Evolutionary conservation across 2,113 vertebrate species (phyloP), one percentile per base, ranked within the genome.

Genomic region (Lamprotornis superbus): DNA sequence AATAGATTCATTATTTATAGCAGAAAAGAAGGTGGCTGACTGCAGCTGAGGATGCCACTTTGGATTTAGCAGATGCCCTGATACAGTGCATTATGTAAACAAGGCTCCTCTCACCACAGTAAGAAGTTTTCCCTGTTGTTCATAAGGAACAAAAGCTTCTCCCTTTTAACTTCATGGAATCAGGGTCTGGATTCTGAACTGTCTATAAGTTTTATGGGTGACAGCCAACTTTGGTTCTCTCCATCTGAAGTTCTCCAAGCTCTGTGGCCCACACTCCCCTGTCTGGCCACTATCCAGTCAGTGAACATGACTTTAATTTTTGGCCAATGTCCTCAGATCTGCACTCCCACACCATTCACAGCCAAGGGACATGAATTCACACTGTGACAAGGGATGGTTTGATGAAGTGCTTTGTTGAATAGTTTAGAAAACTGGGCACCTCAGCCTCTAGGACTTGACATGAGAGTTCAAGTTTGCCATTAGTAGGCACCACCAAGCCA

Each of bases 1-100:
- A 47, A 56, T 63, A 17, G 79, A 94, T 94, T 89, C 28, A 91
- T 97, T 96, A 98, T 98, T 97, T 97, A 97, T 94, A 92, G 86
- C 67, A 80, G 92, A 76, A 89, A 96, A 90, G 50, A 79, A 56
- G 79, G 96, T 73, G 88, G 83, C 42, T 94, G 67, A 4, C 53
- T 42, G 71, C 57, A 93, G 84, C 86, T 77, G 75, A 83, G 91
- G 75, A 93, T 70, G 50, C 55, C 75, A 82, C 93, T 93, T 82
- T 16, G 52, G 63, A 42, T 95, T 94, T 37, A 44, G 67, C 33
- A 73, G 74, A 44, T 76, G 39, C 44, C 67, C 56, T 79, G 19
- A 14, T 64, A 40, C 1, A 11, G 67, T 35, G 23, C 57, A 53
- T 92, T 84, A 92, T 83, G 49, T 47, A 94, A 95, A 90, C 86